These are phyloP conservation scores for Sakesphorus luctuosus DNA, from an alignment of 2,113 vertebrate genomes.

Conservation along the genomic window DNA sequence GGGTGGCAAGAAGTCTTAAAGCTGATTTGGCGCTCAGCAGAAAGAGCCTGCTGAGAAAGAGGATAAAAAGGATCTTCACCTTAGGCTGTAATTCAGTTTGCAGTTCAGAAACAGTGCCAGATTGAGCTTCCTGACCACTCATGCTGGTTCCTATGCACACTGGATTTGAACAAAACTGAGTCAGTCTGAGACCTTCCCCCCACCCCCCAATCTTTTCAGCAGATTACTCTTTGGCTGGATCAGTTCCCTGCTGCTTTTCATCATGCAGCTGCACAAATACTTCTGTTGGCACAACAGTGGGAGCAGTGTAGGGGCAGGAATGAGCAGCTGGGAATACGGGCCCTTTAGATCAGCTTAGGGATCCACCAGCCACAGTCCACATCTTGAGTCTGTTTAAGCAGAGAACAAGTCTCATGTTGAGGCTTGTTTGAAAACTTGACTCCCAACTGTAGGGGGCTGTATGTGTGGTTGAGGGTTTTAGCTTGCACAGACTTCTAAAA, in stretches of 20 bases:
- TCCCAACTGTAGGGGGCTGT: background rate
- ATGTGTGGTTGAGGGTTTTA: background rate
- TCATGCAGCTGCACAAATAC: constrained; percentile 30
- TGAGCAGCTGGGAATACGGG: background rate
- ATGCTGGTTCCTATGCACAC: background rate
- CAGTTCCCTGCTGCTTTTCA: constrained; percentile 48
- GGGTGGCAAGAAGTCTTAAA: constrained; percentile 32
- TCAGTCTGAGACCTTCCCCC: background rate
- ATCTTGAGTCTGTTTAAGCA: background rate
- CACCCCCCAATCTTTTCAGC: background rate
- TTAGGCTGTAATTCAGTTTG: constrained; percentile 32
- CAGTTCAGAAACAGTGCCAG: background rate
- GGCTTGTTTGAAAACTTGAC: background rate
- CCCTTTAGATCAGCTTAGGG: background rate
- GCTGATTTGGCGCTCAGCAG: constrained; percentile 28
- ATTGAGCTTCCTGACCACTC: constrained; percentile 30
- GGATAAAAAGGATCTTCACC: constrained; percentile 46
- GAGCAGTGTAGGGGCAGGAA: constrained; percentile 17
- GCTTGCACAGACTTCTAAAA: background rate
- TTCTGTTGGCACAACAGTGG: constrained; percentile 31
- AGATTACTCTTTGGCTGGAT: constrained; percentile 36
- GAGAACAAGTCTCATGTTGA: background rate
- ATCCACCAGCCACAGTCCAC: background rate
- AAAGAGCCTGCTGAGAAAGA: constrained; percentile 31
- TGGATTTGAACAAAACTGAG: constrained; percentile 25